Conservation (phyloP, 2,888 invertebrate species). For the Acleris cristana region DNA sequence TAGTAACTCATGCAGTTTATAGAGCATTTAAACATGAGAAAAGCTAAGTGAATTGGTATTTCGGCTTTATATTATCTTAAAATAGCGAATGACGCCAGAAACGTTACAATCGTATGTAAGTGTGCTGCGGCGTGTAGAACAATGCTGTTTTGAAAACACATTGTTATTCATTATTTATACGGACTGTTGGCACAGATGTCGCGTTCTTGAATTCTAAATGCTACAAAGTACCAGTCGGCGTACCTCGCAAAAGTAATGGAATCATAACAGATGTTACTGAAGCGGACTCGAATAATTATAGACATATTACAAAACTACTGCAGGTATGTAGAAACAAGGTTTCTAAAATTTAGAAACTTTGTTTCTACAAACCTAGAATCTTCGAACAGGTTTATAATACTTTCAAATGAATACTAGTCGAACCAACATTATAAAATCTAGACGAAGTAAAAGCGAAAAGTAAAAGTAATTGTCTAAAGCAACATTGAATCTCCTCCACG, state of each 20-base stretch:
- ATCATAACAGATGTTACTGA: background rate
- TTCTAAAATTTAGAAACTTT: too few species aligned
- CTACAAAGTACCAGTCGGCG: slow-evolving; percentile 2
- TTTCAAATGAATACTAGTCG: too few species aligned
- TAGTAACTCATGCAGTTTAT: too few species aligned
- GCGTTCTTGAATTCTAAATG: slow-evolving; percentile 34
- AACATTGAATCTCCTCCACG: slow-evolving; percentile 4
- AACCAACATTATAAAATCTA: background rate
- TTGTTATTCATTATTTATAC: slow-evolving; percentile 45
- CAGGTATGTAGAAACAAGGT: too few species aligned
- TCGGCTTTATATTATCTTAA: background rate
- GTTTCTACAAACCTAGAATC: too few species aligned
- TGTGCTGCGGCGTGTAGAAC: slow-evolving; percentile 11
- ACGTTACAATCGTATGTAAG: slow-evolving; percentile 16
- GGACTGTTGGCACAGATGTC: slow-evolving; percentile 37
- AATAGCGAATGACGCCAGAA: slow-evolving; percentile 2
- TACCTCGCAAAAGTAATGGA: slow-evolving; percentile 9
- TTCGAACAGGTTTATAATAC: too few species aligned
- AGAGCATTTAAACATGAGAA: too few species aligned
- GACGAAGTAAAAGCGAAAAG: slow-evolving; percentile 10
- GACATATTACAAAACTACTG: too few species aligned
- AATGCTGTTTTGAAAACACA: slow-evolving; percentile 36
- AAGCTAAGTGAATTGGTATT: background rate
- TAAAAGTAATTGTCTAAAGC: slow-evolving; percentile 12
- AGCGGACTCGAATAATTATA: background rate